phyloP scores from a whole-genome alignment of 2,888 invertebrate genomes.

The Dusona sp. region DNA sequence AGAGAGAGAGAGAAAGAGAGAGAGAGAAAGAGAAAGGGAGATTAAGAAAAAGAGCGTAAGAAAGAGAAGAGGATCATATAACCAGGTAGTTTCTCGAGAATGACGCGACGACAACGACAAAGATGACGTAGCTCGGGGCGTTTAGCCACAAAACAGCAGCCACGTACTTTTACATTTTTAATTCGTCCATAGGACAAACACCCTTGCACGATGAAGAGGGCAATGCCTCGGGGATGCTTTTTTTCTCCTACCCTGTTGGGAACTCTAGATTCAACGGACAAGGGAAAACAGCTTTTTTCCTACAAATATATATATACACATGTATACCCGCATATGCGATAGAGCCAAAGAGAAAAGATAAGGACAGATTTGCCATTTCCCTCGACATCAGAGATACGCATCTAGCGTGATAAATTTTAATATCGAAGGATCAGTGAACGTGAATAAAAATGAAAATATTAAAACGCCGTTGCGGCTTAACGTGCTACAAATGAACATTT shows the following conservation, averaged over 20 bases:
- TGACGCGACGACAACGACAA: constrained; percentile 41
- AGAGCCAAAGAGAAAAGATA: constrained; percentile 35
- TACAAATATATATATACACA: background rate
- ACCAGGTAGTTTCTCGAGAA: constrained; percentile 42
- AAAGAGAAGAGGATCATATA: constrained; percentile 13
- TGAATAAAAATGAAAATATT: background rate
- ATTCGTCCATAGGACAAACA: constrained; percentile 52
- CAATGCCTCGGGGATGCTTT: constrained; percentile 51
- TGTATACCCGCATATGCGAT: background rate
- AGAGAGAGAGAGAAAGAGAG: constrained; percentile 7
- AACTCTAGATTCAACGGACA: constrained; percentile 48
- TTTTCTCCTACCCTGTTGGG: constrained; percentile 42
- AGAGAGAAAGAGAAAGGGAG: constrained; percentile 8
- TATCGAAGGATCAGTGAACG: background rate
- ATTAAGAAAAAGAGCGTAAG: background rate
- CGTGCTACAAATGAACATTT: background rate
- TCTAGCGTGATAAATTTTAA: constrained; percentile 40
- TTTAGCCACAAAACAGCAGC: constrained; percentile 56
- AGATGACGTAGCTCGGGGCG: constrained; percentile 54
- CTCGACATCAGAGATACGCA: constrained; percentile 37
- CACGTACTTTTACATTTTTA: constrained; percentile 62
- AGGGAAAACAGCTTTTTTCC: background rate
- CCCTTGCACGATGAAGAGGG: constrained; percentile 26
- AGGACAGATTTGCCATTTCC: constrained; percentile 59
- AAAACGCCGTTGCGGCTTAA: background rate